Evolutionary conservation across 2,888 invertebrate genomes (phyloP), one percentile per base, ranked within the genome.

Genomic region (Tetranychus piercei): DNA sequence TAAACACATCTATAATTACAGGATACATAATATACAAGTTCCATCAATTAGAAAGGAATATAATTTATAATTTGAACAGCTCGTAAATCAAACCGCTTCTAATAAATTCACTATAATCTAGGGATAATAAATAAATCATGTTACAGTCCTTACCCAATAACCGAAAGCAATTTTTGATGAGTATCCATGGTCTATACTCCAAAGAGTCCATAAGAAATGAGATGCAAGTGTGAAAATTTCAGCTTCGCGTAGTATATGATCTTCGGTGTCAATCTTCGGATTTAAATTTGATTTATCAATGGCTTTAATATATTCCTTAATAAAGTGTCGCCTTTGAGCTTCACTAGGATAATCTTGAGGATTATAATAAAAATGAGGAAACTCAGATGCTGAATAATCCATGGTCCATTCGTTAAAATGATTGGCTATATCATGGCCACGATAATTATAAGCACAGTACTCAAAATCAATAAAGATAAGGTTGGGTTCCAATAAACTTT

Each of bases 381-480:
- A 86, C 55, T 88, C 85, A 0, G 88, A 86, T 76, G 88, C 87
- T 0, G 89, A 91, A 82, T 95, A 94, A 81, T 94, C 92, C 81
- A 91, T 91, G 1, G 87, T 87, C 92, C 93, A 83, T 82, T 95
- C 95, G 77, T 91, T 86, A 82, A 95, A 94, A 81, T 95, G 95
- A 83, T 95, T 95, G 4, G 94, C 94, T 73, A 95, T 84, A 82
- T 95, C 95, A 82, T 94, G 95, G 0, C 90, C 93, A 73, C 83
- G 86, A 81, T 91, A 91, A 81, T 95, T 94, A 83, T 95, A 95
- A 0, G 94, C 91, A 82, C 94, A 94, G 81, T 94, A 95, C 83
- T 95, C 94, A 81, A 92, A 95, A 82, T 95, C 95, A 80, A 92
- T 92, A 44, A 92, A 85, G 20, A 90, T 89, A 55, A 92, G 83